Base-by-base conservation (phyloP, 92 coral and sea anemone genomes). In the Palythoa grandiflora region DNA sequence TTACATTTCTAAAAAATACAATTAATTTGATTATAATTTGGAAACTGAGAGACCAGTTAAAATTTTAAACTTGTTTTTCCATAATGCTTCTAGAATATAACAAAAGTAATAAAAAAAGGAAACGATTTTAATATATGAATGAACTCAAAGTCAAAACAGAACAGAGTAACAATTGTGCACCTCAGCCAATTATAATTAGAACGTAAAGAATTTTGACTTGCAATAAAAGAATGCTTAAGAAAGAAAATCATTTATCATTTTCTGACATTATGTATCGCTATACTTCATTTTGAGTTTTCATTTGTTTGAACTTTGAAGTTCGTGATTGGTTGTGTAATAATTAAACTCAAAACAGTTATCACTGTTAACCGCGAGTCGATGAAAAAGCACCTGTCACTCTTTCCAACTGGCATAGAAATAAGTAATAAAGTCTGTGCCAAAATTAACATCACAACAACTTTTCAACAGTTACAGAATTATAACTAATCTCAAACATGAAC, bases 391-490 rank as follows among this genome's bases (percentile, higher is more conserved):
- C 47, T 60, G 35, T 81, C 86, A 81, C 86, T 81, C 50, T 21
- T 81, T 63, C 55, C 8, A 65, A n/a, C 52, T 65, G 75, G 44
- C 75, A 38, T 48, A 81, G 36, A 53, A 81, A 21, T 40, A 66
- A 66, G 75, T 50, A 81, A 81, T 81, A 68, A 48, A 66, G 66
- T 66, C 48, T 48, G 54, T n/a, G 86, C 55, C n/a, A 81, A 48
- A 68, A 66, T 81, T 81, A 81, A 81, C 86, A 81, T 66, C 40
- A 50, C 20, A 81, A 47, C 47, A 16, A 47, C 75, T 40, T 3
- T 47, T 51, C 12, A 63, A 61, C 55, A 59, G 9, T 2, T 5
- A 9, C 10, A 10, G 65, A 28, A 20, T 5, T 2, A 52, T 39
- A 50, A 37, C 2, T 19, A 5, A 2, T 11, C 0, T 54, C 51